phyloP scores from a whole-genome alignment of 1,140 invertebrate species.

The Pinna nobilis region DNA sequence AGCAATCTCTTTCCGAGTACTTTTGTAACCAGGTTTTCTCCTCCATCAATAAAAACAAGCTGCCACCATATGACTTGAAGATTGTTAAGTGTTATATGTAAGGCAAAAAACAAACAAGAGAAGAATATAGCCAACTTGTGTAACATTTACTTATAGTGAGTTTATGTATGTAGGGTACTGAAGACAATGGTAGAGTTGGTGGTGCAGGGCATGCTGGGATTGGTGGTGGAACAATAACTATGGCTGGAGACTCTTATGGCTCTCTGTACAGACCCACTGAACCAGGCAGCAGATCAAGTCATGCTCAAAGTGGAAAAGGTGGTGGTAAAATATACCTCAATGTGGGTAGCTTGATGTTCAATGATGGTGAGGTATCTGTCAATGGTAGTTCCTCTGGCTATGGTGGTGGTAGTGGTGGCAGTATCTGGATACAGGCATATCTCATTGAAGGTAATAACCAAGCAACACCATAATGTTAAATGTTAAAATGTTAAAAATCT shows the following conservation, averaged over 20 bases:
- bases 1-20: no score
- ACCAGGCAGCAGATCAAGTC: slow-evolving; percentile 57
- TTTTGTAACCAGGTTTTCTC: no score
- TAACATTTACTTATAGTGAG: no score
- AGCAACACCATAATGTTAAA: no score
- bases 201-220: slow-evolving; percentile 62
- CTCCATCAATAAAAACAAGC: no score
- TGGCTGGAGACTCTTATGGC: slow-evolving; percentile 50
- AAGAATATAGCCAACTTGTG: no score
- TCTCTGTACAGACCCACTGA: slow-evolving; percentile 58
- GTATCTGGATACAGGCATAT: slow-evolving; percentile 57
- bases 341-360: slow-evolving; percentile 51
- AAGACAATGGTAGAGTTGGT: slow-evolving; percentile 32
- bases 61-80: no score
- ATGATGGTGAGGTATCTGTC: slow-evolving; percentile 61
- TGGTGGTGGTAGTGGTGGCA: slow-evolving; percentile 65
- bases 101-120: not conserved
- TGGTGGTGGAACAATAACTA: slow-evolving; percentile 46
- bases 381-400: slow-evolving; percentile 49
- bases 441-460: slow-evolving; percentile 58
- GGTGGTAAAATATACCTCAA: slow-evolving; percentile 58
- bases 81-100: no score
- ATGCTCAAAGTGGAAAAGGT: slow-evolving; percentile 49
- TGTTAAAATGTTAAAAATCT: no score
- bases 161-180: slow-evolving; percentile 19